Base-by-base conservation (phyloP, 2,797 vertebrate genomes). In the Lepus oiostolus region DNA sequence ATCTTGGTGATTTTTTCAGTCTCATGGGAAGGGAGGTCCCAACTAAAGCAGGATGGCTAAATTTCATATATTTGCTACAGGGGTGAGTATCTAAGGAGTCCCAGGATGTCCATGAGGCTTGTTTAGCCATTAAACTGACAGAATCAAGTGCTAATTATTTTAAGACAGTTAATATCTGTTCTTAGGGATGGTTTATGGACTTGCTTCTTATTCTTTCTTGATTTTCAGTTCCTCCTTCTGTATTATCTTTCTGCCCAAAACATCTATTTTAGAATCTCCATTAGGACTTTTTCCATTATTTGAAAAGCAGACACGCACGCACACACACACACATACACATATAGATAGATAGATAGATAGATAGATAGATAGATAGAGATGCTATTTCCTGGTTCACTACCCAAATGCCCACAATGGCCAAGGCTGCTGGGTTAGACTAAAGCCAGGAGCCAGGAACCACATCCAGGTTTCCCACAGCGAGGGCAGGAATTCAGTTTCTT, bases 1-100 rank as follows among this genome's bases (percentile, higher is more conserved):
- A 4, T 67, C 92, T 84, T 75, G 82, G 12, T 68, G 42, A 32
- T 50, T 90, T 83, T 91, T 76, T 47, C 16, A 89, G 47, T 67
- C 28, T 54, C 42, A 9, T 80, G 75, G 67, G 50, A 75, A 9
- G 24, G 21, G 32, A 80, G 26, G 1, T 26, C 28, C 52, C 30
- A 79, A 62, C 1, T 71, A 54, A 75, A 52, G 7, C 11, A 72
- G 50, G 4, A 22, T 4, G 38, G 30, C 26, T 70, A 65, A 35
- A 60, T 88, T n/a, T 47, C 84, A 2, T n/a, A 52, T 8, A 13
- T 42, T 80, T 86, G 19, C 81, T 62, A 10, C 6, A 80, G 19
- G 17, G 79, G 74, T 77, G 42, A 60, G 35, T 32, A 52, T 54
- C 26, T 35, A 62, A 7, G 10, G 74, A 71, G 54, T 47, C 28